phyloP scores from a whole-genome alignment of 2,113 vertebrate genomes.

The Pedionomus torquatus region DNA sequence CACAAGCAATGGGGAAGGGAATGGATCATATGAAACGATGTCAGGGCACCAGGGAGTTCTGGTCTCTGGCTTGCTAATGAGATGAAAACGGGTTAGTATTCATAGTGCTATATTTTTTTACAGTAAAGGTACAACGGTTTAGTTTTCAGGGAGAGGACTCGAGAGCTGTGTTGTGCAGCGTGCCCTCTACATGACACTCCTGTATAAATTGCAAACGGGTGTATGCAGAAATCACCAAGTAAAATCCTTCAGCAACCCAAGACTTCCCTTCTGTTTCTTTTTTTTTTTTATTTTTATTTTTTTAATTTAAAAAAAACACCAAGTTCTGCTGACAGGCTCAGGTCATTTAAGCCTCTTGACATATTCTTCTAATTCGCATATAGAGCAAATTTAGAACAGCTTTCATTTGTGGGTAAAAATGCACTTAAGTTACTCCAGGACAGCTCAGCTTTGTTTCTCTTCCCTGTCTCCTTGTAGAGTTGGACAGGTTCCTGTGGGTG shows the following conservation, averaged over 20 bases:
- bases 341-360: conserved; percentile 30
- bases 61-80: background rate
- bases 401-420: background rate
- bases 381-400: conserved; percentile 33
- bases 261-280: background rate
- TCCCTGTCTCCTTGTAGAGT: accelerated
- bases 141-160: background rate
- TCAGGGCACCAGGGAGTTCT: background rate
- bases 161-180: background rate
- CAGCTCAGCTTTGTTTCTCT: background rate
- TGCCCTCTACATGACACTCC: background rate
- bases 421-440: background rate
- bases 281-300: background rate
- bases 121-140: background rate
- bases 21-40: accelerated
- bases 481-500: background rate
- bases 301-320: background rate
- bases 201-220: background rate
- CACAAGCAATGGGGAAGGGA: background rate
- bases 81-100: background rate
- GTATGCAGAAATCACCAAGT: background rate
- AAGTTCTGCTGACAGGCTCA: conserved; percentile 52
- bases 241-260: background rate
- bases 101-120: background rate
- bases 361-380: conserved; percentile 48